phyloP scores from a whole-genome alignment of 2,113 vertebrate species.

The Myotis brandtii region DNA sequence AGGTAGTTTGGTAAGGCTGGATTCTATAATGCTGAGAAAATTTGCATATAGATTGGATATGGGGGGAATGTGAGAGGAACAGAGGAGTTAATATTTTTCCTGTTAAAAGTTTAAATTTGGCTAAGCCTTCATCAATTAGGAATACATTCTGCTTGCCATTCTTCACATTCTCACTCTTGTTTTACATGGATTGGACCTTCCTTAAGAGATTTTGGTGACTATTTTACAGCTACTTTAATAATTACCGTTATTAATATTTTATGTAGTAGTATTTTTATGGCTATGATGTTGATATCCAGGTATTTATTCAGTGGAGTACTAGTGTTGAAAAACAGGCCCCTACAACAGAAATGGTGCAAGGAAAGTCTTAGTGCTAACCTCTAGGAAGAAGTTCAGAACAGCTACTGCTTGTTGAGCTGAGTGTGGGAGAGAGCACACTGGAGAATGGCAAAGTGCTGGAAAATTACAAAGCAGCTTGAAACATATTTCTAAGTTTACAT shows the following conservation, averaged over 20 bases:
- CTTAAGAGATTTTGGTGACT: not conserved
- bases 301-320: not conserved
- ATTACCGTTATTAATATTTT: not conserved
- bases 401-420: not conserved
- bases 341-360: not conserved
- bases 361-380: not conserved
- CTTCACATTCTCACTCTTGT: not conserved
- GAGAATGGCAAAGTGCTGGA: not conserved
- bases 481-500: slow-evolving; percentile 1
- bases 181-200: not conserved
- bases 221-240: not conserved
- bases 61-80: not conserved
- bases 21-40: not conserved
- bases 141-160: not conserved
- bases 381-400: not conserved
- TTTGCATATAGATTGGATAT: not conserved
- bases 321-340: not conserved
- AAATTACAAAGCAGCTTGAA: not conserved
- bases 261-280: not conserved
- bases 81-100: not conserved
- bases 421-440: not conserved
- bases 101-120: not conserved
- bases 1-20: not conserved
- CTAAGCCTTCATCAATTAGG: not conserved
- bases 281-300: not conserved